Percentiles rank a stretch among this genome's conserved stretches.
Conservation (phyloP, 1,140 invertebrate genomes). For the Platyura marginata region DNA sequence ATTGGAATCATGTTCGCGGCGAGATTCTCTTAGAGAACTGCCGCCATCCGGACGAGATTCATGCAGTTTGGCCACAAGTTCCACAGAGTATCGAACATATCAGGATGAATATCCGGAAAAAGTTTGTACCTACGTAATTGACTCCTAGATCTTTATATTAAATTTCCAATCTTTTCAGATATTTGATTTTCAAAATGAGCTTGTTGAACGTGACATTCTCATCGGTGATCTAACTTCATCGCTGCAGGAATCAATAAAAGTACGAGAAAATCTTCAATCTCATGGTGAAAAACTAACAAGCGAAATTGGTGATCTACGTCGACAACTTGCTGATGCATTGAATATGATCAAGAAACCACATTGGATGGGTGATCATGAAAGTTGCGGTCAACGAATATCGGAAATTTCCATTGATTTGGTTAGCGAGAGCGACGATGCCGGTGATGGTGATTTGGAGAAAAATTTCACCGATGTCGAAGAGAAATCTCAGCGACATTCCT, state of each 20-base stretch:
- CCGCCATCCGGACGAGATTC: conserved; percentile 21
- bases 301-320: conserved; percentile 38
- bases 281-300: conserved; percentile 37
- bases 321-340: conserved; percentile 32
- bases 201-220: conserved; percentile 33
- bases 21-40: conserved; percentile 11
- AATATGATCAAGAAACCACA: conserved; percentile 14
- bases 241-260: conserved; percentile 33
- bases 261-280: conserved; percentile 34
- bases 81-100: conserved; percentile 29
- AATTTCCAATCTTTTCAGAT: conserved; percentile 26
- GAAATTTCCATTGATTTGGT: conserved; percentile 22
- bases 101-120: conserved; percentile 24
- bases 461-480: background rate
- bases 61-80: conserved; percentile 20
- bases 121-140: conserved; percentile 5
- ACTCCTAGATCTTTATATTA: background rate
- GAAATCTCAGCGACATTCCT: background rate
- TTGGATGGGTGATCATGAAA: conserved; percentile 22
- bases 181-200: conserved; percentile 36
- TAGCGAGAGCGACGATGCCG: conserved; percentile 19
- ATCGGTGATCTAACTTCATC: conserved; percentile 39
- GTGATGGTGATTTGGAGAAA: conserved; percentile 2
- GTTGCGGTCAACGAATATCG: conserved; percentile 19
- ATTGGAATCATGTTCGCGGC: conserved; percentile 20